Evolutionary conservation across 2,797 vertebrate species (phyloP), one percentile per base, ranked within the genome.

Genomic region (Pampus argenteus): DNA sequence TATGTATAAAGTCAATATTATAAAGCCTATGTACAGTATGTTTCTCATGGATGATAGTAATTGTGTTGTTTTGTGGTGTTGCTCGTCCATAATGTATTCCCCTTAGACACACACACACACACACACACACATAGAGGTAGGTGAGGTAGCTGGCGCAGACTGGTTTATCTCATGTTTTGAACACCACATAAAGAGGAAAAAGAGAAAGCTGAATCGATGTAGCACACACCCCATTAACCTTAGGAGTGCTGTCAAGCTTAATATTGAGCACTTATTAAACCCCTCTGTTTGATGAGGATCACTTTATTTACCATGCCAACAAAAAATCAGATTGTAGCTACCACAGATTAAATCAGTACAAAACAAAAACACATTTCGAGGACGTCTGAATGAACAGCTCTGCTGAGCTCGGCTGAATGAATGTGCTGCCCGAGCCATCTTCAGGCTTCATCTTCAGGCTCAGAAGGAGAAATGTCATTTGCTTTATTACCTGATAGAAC

Each of bases 261-360:
- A 81, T 84, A 87, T 88, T 74, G 58, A 82, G 76, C 68, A 77
- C 61, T 68, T 76, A 80, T 84, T 83, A 82, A 71, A 79, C 60
- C 60, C 11, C 31, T 83, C 65, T 71, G 25, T 60, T 79, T 25
- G 31, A 15, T 51, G 76, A 66, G 40, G 68, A 79, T 69, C 57
- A 58, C 50, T 81, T 74, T 74, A 74, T 82, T 81, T 60, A 73
- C 59, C 52, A 73, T 66, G 59, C 60, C 62, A 74, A 57, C 51
- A 74, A 20, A 66, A 74, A 66, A 84, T 88, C 64, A 17, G 68
- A 82, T 82, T 83, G 59, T 29, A 71, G 38, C 71, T 48, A 50
- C 66, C 10, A 78, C 42, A 76, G 76, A 91, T 90, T 40, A 83
- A 80, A 87, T 88, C 26, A 23, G 58, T n/a, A 45, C 52, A 82